Evolutionary conservation across 2,797 vertebrate genomes (phyloP), one percentile per base, ranked within the genome.

Genomic region (Enteromius viviparus): DNA sequence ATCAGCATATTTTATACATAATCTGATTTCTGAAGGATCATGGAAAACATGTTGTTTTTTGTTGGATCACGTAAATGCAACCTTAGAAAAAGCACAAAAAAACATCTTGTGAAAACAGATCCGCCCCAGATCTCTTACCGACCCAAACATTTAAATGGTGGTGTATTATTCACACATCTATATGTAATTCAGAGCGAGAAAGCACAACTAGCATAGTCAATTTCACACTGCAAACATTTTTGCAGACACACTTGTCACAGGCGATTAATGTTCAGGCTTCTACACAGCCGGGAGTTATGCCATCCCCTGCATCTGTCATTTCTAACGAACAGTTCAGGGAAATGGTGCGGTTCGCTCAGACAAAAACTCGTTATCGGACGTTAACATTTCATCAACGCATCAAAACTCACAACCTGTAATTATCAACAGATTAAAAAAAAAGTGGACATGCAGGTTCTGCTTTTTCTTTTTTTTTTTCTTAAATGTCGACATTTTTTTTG

Each of bases 221-320:
- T 49, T 45, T 23, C 29, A 70, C 21, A 26, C 17, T 17, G 10
- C 2, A 69, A 69, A 32, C 37, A 45, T 23, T 49, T 66, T 40
- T 69, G 3, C 62, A n/a, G 58, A 1, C 58, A 26, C 23, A 14
- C 64, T 21, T 64, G 75, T 76, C 70, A 76, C 79, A 58, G 83
- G 70, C 60, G 82, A 42, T 76, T 64, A 47, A 79, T 76, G 58
- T 82, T 80, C 53, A 58, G 47, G 75, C 70, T 76, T 64, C 58
- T 64, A 42, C 60, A 45, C 21, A 23, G 65, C 74, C 19, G 53
- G 45, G 65, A 66, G 80, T 85, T 74, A 83, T 62, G 74, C 65
- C 79, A 70, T 69, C 84, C 68, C 51, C 65, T 37, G 75, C 65
- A 70, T 14, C 47, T 70, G 55, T 82, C 47, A 53, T 64, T 81